Percentiles rank a stretch among this genome's conserved stretches.
phyloP scores from a whole-genome alignment of 2,888 invertebrate genomes.

The Acanthosepion lycidas region DNA sequence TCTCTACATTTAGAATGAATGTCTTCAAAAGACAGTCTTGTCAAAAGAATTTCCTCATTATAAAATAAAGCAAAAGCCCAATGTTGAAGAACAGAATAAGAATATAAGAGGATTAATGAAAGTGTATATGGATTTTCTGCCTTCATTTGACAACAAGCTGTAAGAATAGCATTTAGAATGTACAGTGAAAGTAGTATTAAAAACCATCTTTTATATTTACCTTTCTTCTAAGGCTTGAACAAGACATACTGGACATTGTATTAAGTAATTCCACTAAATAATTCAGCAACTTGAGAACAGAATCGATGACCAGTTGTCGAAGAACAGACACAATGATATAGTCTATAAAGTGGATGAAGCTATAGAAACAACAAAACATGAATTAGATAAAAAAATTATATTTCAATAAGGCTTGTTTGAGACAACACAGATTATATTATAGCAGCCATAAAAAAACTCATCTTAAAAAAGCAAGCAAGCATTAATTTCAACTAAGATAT shows the following conservation, averaged over 20 bases:
- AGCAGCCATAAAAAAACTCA: too few species aligned
- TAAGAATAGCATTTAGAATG: too few species aligned
- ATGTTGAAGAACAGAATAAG: too few species aligned
- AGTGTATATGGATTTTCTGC: too few species aligned
- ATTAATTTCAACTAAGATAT: too few species aligned
- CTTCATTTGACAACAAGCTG: too few species aligned
- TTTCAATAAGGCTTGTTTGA: background rate
- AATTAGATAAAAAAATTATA: background rate
- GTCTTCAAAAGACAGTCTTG: too few species aligned
- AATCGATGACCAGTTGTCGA: slow-evolving; percentile 24
- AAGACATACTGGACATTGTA: background rate
- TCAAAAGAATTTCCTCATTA: too few species aligned
- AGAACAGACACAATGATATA: slow-evolving; percentile 41
- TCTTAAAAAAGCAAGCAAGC: too few species aligned
- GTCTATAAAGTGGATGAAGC: slow-evolving; percentile 38
- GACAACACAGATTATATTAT: background rate
- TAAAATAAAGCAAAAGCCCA: too few species aligned
- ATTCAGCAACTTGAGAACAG: background rate
- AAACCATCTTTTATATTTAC: background rate
- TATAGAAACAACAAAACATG: background rate
- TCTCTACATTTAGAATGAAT: too few species aligned
- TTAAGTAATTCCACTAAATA: slow-evolving; percentile 35
- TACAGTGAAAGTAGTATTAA: background rate
- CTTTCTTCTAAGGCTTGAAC: background rate
- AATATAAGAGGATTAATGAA: too few species aligned